Percentiles rank a stretch among this genome's conserved stretches.
phyloP scores from a whole-genome alignment of 2,888 invertebrate genomes.

The Lasioglossum vierecki region DNA sequence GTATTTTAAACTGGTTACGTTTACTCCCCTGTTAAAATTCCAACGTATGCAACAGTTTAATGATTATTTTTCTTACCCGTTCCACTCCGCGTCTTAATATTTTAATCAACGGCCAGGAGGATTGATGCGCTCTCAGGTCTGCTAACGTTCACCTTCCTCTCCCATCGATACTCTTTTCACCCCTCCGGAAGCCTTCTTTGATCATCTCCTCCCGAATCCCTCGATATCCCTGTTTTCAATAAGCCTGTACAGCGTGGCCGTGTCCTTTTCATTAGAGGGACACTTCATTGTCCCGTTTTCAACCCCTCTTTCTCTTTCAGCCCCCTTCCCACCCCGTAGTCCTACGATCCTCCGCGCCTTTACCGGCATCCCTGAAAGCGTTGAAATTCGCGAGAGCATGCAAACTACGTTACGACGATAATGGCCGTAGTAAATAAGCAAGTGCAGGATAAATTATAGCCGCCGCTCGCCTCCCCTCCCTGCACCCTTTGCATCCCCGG shows the following conservation, averaged over 20 bases:
- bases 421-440: slow-evolving; percentile 62
- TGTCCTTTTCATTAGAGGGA: slow-evolving; percentile 8
- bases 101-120: neutral
- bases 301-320: neutral
- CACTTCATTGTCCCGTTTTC: slow-evolving; percentile 11
- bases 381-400: slow-evolving; percentile 33
- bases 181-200: neutral
- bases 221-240: slow-evolving; percentile 8
- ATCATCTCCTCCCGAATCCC: slow-evolving; percentile 3
- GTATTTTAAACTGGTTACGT: neutral
- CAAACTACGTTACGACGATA: slow-evolving; percentile 58
- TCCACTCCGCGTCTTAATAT: neutral
- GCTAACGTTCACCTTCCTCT: neutral
- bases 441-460: slow-evolving; percentile 60
- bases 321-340: neutral
- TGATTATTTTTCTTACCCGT: no score
- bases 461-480: neutral
- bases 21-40: neutral
- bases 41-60: neutral
- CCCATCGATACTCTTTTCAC: neutral
- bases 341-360: neutral
- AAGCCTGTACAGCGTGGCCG: neutral
- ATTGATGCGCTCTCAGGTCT: neutral
- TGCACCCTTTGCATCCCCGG: neutral
- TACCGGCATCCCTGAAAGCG: neutral